Evolutionary conservation across 1,140 invertebrate genomes (phyloP).

Genomic region (Parasteatoda tepidariorum): DNA sequence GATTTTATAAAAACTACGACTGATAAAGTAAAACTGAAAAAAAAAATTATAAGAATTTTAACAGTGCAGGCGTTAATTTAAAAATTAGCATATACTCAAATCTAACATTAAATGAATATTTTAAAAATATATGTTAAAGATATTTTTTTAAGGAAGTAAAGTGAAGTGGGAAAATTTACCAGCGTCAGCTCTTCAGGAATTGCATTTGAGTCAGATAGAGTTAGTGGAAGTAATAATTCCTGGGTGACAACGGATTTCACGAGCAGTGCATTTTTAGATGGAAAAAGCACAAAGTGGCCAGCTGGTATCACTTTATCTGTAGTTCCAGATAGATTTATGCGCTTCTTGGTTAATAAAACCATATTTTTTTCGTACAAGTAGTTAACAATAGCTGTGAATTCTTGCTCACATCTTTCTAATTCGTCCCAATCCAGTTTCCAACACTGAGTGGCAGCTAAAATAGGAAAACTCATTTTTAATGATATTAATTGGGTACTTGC

Average conservation of each 20-base stretch:
- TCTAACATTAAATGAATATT: too few relatives aligned
- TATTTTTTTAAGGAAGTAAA: too few relatives aligned
- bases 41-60: too few relatives aligned
- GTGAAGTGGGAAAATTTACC: too few relatives aligned
- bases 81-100: too few relatives aligned
- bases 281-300: conserved; percentile 19
- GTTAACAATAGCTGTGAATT: not conserved
- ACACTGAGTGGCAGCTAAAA: conserved; percentile 35
- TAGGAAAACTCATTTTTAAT: too few relatives aligned
- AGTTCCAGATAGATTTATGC: not conserved
- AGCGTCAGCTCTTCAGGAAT: not conserved
- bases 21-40: too few relatives aligned
- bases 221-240: conserved; percentile 28
- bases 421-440: conserved; percentile 56
- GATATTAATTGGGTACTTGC: too few relatives aligned
- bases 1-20: too few relatives aligned
- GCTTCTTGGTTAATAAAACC: conserved; percentile 9
- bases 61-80: too few relatives aligned
- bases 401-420: conserved; percentile 18
- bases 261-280: conserved; percentile 3
- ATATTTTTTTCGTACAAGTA: conserved; percentile 2
- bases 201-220: conserved; percentile 5
- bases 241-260: conserved; percentile 22
- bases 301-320: conserved; percentile 16
- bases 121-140: too few relatives aligned